These are phyloP conservation scores for Martes martes DNA, from an alignment of 2,113 vertebrate species.

Conservation along the genomic window DNA sequence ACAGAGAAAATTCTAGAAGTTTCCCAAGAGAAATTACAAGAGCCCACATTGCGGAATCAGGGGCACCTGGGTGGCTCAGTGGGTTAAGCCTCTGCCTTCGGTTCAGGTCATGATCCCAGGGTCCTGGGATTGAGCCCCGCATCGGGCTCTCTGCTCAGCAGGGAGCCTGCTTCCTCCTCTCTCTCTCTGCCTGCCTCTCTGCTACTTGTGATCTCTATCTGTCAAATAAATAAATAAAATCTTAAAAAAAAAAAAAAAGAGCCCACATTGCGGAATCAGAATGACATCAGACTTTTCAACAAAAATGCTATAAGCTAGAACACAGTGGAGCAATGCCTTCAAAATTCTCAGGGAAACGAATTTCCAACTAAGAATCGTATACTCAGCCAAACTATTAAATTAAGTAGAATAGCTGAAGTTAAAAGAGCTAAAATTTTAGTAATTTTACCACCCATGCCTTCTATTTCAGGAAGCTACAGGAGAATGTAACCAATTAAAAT, in stretches of 20 bases:
- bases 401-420: neutral
- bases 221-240: no score
- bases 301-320: neutral
- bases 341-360: neutral
- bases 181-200: no score
- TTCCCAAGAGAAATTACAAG: neutral
- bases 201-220: no score
- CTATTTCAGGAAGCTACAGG: neutral
- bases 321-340: neutral
- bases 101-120: no score
- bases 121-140: no score
- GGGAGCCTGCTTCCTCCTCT: no score
- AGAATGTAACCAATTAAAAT: neutral
- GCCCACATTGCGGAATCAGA: neutral
- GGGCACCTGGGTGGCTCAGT: no score
- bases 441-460: neutral
- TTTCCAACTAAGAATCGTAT: neutral
- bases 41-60: neutral
- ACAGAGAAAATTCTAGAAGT: neutral
- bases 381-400: neutral
- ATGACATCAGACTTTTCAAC: neutral
- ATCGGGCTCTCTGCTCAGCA: no score
- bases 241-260: no score
- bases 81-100: no score
- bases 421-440: neutral